Evolutionary conservation across 2,113 vertebrate genomes (phyloP), one percentile per base, ranked within the genome.

Genomic region (Cheilinus undulatus): DNA sequence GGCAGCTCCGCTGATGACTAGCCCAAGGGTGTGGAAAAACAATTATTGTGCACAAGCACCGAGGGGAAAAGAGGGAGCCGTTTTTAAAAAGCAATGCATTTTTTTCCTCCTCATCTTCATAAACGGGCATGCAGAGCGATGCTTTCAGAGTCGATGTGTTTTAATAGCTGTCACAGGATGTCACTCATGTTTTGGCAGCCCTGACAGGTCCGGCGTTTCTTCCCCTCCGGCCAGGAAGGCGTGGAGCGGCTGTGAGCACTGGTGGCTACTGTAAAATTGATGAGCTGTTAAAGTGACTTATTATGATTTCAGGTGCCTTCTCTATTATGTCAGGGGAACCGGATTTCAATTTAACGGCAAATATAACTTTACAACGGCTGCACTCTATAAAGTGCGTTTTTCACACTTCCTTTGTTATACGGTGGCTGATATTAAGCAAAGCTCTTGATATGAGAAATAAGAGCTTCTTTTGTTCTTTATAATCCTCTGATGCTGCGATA

Each of bases 331-430:
- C 88, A 78, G 71, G 83, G 88, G 73, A 86, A 64, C 57, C 54
- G 59, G 70, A 76, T 92, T 92, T 93, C 89, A 93, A 90, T 93
- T 90, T 91, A 89, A 88, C 74, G 52, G 76, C 64, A 90, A 82
- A 87, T 88, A 82, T 80, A 89, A 87, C 80, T 91, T 90, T 77
- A 91, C 74, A 86, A 68, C 78, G 43, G 72, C 82, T 74, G 75
- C 57, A 51, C 46, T 58, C 52, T 36, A 65, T 82, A 74, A 78
- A 86, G 71, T 56, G 69, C 26, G 32, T 74, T 76, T 78, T 73
- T 78, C 77, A 81, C 76, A 79, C 63, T 53, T 65, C 59, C 81
- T 82, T 83, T 82, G 77, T 86, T 82, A 79, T 80, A 80, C 32
- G 7, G 67, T 3, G 63, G 63, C 79, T 74, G 60, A 86, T 76